Evolutionary conservation across 2,888 invertebrate species (phyloP), one percentile per base, ranked within the genome.

Genomic region (Agrotis ipsilon): DNA sequence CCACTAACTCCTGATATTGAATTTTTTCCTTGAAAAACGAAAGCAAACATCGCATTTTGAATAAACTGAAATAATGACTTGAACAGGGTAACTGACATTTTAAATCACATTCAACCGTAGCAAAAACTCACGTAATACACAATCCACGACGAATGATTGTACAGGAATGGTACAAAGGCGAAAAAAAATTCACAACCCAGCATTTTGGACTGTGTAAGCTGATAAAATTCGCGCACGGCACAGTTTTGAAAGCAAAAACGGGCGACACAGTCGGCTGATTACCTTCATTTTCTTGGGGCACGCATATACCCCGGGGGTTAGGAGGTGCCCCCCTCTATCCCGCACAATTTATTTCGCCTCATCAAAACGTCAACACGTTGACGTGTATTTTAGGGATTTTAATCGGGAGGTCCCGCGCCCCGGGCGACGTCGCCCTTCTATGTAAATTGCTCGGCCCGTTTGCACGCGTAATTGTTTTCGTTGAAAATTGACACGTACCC

Each of bases 301-400:
- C 96, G 95, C 89, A 85, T 87, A 86, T 86, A 89, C 92, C 91
- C 87, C 76, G 83, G 90, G 92, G 86, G 89, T 82, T 81, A 77
- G 89, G 84, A 84, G 84, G 84, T 81, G 70, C 70, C 77, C 88
- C 82, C 82, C 73, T 74, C 76, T 86, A 86, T 87, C 89, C 87
- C 86, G 87, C 88, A 88, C 91, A 93, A 94, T 94, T 94, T 94
- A 93, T 95, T 94, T 93, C 93, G 92, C 92, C 94, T 95, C 95
- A 94, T 95, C 94, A 94, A 94, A 94, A 95, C 92, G 96, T 95
- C 96, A 96, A 95, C 95, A 94, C 94, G 93, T 90, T 94, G 95
- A 94, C 94, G 94, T 93, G 92, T 94, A 94, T 95, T 95, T 94
- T 94, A 91, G 94, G 93, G 93, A 92, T 93, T 95, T 94, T 95